Evolutionary conservation across 1,140 invertebrate genomes (phyloP), one percentile per base, ranked within the genome.

Genomic region (Drosophila nebulosa): DNA sequence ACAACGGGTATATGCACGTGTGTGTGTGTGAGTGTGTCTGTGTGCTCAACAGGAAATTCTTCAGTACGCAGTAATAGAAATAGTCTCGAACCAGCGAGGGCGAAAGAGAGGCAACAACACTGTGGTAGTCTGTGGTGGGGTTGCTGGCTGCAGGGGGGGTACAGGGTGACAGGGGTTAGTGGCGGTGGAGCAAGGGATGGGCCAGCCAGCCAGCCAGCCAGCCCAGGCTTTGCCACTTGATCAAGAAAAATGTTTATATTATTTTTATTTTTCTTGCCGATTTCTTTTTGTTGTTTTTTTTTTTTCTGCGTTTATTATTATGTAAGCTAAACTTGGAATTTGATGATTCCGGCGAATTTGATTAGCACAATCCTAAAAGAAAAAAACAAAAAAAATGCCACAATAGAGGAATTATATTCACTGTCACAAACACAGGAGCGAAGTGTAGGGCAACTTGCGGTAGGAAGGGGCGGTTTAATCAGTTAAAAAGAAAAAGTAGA

Each of bases 11-110:
- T 72, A 27, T n/a, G 16, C 39, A 63, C 71, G 68, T 51, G 64
- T 76, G 60, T 66, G 58, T 60, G 58, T 69, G 64, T 69, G 67
- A 57, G 36, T 66, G 58, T 68, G 58, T 69, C 59, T 63, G 59
- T 64, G 50, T 76, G 69, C 59, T 66, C 58, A 68, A 68, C 83
- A 76, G 83, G 83, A 73, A 83, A 88, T 85, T 83, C 79, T 81
- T 83, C 46, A 70, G 79, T 59, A 42, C 61, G 64, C 55, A 67
- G 35, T 59, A 66, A 70, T 46, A 46, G 39, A 46, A 64, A 14
- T 58, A 36, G n/a, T 36, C 6, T 36, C 6, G 39, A 53, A 46
- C 64, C 32, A 52, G 39, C 24, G 30, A 10, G 32, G 22, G 64
- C 36, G 4, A 30, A 16, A 16, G 39, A 9, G 39, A 21, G 16